Evolutionary conservation across 1,140 invertebrate genomes (phyloP).

Genomic region (Drosophila funebris): DNA sequence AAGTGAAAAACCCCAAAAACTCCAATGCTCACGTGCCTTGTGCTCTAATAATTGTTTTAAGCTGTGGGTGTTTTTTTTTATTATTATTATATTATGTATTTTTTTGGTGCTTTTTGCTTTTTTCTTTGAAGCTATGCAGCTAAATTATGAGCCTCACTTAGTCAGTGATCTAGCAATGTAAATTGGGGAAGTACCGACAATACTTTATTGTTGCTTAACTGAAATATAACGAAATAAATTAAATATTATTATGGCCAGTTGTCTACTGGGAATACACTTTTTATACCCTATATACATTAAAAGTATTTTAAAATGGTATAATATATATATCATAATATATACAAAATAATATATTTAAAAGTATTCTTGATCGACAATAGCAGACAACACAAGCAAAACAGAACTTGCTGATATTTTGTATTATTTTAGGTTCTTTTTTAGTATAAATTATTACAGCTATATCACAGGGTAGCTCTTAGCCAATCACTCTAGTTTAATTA

Average conservation of each 20-base stretch:
- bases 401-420: too few relatives aligned
- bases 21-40: not conserved
- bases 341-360: not conserved
- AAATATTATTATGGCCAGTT: conserved; percentile 18
- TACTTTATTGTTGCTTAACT: conserved; percentile 1
- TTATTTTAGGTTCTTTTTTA: too few relatives aligned
- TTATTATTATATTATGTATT: too few relatives aligned
- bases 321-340: not conserved
- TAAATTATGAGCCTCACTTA: conserved; percentile 36
- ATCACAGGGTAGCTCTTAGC: too few relatives aligned
- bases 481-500: not conserved
- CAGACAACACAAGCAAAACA: too few relatives aligned
- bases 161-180: conserved; percentile 5
- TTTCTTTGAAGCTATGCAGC: not conserved
- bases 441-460: too few relatives aligned
- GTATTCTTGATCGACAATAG: too few relatives aligned
- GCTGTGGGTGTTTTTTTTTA: conserved; percentile 23
- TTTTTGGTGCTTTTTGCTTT: too few relatives aligned
- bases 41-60: conserved; percentile 35
- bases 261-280: conserved; percentile 28
- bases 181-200: conserved; percentile 26
- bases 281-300: not conserved
- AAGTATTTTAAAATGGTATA: not conserved
- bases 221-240: conserved; percentile 34
- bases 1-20: conserved; percentile 20